These are phyloP conservation scores for Falco novaeseelandiae DNA, from an alignment of 2,797 vertebrate genomes.

Conservation along the genomic window DNA sequence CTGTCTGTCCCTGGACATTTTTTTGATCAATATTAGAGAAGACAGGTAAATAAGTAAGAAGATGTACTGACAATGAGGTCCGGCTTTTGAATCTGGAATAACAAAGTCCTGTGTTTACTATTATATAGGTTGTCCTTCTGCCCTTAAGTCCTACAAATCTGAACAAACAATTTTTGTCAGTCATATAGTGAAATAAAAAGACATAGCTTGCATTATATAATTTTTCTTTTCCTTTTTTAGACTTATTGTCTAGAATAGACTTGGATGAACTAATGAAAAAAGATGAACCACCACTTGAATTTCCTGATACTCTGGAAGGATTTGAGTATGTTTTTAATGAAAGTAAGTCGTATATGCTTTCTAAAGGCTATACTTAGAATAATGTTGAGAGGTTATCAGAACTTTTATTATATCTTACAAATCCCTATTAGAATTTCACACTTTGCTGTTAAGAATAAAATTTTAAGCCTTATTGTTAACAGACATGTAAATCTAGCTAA, in stretches of 20 bases:
- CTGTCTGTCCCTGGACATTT: not conserved
- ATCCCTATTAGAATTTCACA: constrained; percentile 10
- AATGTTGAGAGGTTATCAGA: not conserved
- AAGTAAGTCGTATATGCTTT: constrained; percentile 82
- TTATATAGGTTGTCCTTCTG: not conserved
- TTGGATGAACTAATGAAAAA: constrained; percentile 99
- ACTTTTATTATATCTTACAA: constrained; percentile 8
- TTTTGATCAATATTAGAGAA: not conserved
- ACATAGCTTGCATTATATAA: not conserved
- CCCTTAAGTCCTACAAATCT: not conserved
- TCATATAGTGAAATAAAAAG: not conserved
- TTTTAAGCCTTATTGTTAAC: not conserved
- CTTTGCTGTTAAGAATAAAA: constrained; percentile 26
- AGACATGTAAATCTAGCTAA: constrained; percentile 24
- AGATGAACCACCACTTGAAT: constrained; percentile 94
- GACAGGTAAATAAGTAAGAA: not conserved
- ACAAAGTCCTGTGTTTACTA: not conserved
- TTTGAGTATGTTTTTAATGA: constrained; percentile 98
- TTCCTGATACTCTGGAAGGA: constrained; percentile 94
- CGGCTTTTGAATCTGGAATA: not conserved
- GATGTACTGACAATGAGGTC: not conserved
- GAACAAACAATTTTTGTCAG: not conserved
- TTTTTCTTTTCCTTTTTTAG: constrained; percentile 73
- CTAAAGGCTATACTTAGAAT: constrained; percentile 10
- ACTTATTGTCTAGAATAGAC: constrained; percentile 96